Evolutionary conservation across 2,797 vertebrate genomes (phyloP), one percentile per base, ranked within the genome.

Genomic region (Balearica regulorum): DNA sequence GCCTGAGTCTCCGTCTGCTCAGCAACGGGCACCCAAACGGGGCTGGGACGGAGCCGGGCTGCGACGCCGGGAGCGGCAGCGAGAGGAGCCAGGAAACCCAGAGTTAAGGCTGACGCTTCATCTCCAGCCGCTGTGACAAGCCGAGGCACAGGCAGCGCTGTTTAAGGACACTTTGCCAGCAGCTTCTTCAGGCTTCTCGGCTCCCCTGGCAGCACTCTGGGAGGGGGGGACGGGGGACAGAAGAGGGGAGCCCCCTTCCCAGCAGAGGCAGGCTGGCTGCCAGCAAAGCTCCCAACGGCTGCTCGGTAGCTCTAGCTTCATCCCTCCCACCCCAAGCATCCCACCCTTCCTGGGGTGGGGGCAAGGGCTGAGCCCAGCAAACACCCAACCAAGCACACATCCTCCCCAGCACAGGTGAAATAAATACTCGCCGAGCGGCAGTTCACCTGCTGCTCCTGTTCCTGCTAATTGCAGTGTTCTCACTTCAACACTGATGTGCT

Each of bases 1-100:
- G 31, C 39, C 44, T 2, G 1, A 19, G 55, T 7, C 24, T 35
- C 49, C 12, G 0, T 22, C 41, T 51, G 51, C 44, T 46, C 58
- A 25, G 49, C 0, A 1, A 70, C 35, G 39, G 41, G 37, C 26
- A 16, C 37, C 48, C 11, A 10, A 31, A 15, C 1, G 1, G 29
- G 48, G 48, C 54, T 18, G 31, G 22, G 44, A 57, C 0, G 2
- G 58, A 43, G 61, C 35, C 0, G 8, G 37, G 28, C 60, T 51
- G 37, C 1, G 0, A 44, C 8, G 1, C 54, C 1, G 1, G 39
- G n/a, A 65, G 22, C 1, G 0, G 25, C 2, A 4, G 28, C 0
- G 0, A 72, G 35, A 70, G 13, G 15, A 83, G 58, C 33, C 48
- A n/a, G 29, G 72, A 72, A 22, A 48, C 21, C 39, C 39, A 28